Evolutionary conservation across 2,888 invertebrate species (phyloP).

Genomic region (Noctua janthe): DNA sequence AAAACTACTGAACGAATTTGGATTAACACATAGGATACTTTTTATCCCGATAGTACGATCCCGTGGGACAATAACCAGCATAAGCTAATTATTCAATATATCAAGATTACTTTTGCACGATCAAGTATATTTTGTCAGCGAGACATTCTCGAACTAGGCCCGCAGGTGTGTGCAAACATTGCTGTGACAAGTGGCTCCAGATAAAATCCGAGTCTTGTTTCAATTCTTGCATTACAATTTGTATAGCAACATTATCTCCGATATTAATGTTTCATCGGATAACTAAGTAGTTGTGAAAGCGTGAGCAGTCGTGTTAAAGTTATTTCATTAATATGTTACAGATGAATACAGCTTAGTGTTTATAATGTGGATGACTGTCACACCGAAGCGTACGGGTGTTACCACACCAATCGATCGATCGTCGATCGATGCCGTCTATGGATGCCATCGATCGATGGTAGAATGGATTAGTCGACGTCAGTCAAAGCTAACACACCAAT

Average conservation of each 20-base stretch:
- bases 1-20: not conserved
- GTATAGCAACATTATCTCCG: not conserved
- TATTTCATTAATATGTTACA: constrained; percentile 42
- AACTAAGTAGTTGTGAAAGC: constrained; percentile 28
- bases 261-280: constrained; percentile 2
- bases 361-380: constrained; percentile 20
- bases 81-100: not conserved
- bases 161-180: not conserved
- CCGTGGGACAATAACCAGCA: not conserved
- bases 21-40: not conserved
- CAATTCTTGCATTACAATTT: not conserved
- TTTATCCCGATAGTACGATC: not conserved
- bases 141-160: not conserved
- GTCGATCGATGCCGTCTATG: no score
- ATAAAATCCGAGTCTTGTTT: not conserved
- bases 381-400: constrained; percentile 1
- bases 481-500: no score
- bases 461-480: no score
- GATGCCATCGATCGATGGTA: no score
- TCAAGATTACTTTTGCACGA: not conserved
- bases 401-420: no score
- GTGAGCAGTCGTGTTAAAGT: constrained; percentile 16
- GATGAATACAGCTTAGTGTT: constrained; percentile 34
- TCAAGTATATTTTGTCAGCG: not conserved
- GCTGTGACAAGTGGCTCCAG: not conserved